Conservation (phyloP, 2,888 invertebrate genomes). For the Zaprionus obscuricornis region DNA sequence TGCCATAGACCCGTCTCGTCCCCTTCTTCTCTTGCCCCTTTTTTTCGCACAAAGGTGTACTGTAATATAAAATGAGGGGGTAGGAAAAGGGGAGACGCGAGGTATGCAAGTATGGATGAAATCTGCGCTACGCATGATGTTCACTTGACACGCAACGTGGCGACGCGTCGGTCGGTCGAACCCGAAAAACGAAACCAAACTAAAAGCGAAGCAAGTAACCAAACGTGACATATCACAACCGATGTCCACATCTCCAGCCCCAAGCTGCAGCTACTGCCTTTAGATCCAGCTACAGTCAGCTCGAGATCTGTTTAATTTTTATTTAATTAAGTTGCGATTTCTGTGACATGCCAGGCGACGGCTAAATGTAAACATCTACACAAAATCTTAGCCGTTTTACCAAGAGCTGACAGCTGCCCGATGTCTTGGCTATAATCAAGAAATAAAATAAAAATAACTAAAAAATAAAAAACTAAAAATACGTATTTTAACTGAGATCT, state of each 20-base stretch:
- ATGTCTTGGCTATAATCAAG: constrained; percentile 4
- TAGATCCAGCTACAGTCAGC: constrained; percentile 23
- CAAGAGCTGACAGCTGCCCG: constrained; percentile 49
- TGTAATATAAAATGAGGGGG: constrained; percentile 5
- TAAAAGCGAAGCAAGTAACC: neutral
- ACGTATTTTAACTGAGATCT: too few species aligned
- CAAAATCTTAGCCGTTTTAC: constrained; percentile 26
- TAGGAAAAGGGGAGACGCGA: neutral
- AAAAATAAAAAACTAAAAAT: neutral
- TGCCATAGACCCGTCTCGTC: constrained; percentile 27
- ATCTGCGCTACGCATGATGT: constrained; percentile 80
- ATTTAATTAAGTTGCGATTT: constrained; percentile 76
- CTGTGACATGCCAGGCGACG: constrained; percentile 64
- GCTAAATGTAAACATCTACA: constrained; percentile 66
- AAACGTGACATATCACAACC: too few species aligned
- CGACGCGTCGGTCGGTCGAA: too few species aligned
- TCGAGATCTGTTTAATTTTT: constrained; percentile 75
- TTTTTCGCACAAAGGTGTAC: too few species aligned
- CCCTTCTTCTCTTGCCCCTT: too few species aligned
- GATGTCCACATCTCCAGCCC: neutral
- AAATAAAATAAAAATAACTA: neutral
- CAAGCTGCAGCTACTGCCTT: constrained; percentile 21
- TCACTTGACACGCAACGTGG: constrained; percentile 80
- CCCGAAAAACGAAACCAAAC: neutral
- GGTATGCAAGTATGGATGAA: constrained; percentile 14